These are phyloP conservation scores for Drosophila yooni DNA, from an alignment of 2,888 invertebrate genomes.

Conservation along the genomic window DNA sequence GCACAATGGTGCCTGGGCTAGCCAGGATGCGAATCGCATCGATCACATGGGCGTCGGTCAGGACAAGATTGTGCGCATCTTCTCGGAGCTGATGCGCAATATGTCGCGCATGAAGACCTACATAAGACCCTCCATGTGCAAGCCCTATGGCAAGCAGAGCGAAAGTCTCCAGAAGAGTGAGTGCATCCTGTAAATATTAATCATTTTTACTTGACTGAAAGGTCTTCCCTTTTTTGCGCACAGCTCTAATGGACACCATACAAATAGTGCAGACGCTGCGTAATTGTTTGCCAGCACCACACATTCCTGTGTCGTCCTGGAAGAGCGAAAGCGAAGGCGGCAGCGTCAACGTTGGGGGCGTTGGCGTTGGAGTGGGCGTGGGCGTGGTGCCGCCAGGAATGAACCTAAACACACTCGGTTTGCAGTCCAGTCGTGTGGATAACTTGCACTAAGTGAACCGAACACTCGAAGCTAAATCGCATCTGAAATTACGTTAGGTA, in stretches of 20 bases:
- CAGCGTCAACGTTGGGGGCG: slow-evolving; percentile 51
- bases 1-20: slow-evolving; percentile 89
- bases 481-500: slow-evolving; percentile 42
- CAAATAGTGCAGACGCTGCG: slow-evolving; percentile 93
- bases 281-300: slow-evolving; percentile 93
- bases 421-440: slow-evolving; percentile 65
- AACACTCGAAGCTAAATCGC: slow-evolving; percentile 25
- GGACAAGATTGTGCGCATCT: slow-evolving; percentile 94
- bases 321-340: slow-evolving; percentile 90
- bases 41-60: slow-evolving; percentile 88
- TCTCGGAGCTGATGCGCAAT: slow-evolving; percentile 94
- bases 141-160: slow-evolving; percentile 95
- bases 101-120: slow-evolving; percentile 95
- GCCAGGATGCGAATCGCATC: slow-evolving; percentile 67
- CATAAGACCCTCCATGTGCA: slow-evolving; percentile 95
- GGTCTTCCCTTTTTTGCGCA: not conserved
- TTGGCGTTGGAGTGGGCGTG: slow-evolving; percentile 46
- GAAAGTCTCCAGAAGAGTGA: slow-evolving; percentile 95
- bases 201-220: not conserved
- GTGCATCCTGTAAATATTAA: slow-evolving; percentile 48
- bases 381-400: slow-evolving; percentile 61
- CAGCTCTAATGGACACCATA: slow-evolving; percentile 93
- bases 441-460: slow-evolving; percentile 62
- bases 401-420: slow-evolving; percentile 59
- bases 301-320: slow-evolving; percentile 95